Conservation (phyloP, 2,797 vertebrate genomes). For the Peromyscus attwateri region DNA sequence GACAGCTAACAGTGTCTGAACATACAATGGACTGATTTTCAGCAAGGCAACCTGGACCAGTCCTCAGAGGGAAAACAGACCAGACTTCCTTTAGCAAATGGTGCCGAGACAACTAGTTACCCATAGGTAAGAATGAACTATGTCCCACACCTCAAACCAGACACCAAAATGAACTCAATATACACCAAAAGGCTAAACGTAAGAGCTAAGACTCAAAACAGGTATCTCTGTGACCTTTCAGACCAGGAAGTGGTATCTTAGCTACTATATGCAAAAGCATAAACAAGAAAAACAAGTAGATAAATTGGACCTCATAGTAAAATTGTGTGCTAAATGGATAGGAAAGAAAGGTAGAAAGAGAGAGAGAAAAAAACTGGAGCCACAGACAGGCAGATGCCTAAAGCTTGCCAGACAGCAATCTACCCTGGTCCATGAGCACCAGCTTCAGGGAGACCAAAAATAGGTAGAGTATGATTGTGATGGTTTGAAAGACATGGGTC, state of each 20-base stretch:
- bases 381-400: neutral
- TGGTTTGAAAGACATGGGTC: neutral
- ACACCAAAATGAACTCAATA: neutral
- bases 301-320: neutral
- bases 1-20: neutral
- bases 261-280: neutral
- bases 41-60: neutral
- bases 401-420: neutral
- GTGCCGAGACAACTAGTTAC: neutral
- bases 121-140: neutral
- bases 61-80: neutral
- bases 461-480: neutral
- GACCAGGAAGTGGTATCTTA: conserved; percentile 13
- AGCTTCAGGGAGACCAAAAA: neutral
- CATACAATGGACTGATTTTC: neutral
- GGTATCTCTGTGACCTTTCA: neutral
- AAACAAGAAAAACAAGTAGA: conserved; percentile 1
- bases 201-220: neutral
- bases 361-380: neutral
- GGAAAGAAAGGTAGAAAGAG: neutral
- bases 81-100: neutral
- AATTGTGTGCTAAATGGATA: neutral
- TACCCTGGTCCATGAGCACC: neutral
- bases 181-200: neutral
- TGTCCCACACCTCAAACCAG: neutral